Evolutionary conservation across 23 tunicate species (phyloP).

Genomic region (Oikopleura albicans): DNA sequence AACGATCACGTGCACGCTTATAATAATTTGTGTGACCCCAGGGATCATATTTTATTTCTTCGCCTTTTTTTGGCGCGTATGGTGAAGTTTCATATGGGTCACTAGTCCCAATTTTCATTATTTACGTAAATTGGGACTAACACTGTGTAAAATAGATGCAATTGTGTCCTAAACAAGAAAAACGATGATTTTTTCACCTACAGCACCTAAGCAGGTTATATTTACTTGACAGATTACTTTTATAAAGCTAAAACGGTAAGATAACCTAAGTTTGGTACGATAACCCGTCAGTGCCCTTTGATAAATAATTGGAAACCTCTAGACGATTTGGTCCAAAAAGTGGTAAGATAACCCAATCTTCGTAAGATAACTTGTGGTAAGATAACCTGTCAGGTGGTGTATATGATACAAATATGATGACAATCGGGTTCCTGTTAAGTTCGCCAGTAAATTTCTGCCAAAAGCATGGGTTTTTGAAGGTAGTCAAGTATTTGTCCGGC

Average conservation of each 20-base stretch:
- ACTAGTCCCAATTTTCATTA: too few species aligned
- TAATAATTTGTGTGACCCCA: slow-evolving; percentile 2
- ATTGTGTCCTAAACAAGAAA: too few species aligned
- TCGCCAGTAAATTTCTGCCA: neutral
- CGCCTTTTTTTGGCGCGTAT: neutral
- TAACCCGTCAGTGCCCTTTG: too few species aligned
- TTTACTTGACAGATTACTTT: too few species aligned
- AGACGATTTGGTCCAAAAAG: too few species aligned
- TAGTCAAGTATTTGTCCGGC: neutral
- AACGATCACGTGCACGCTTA: neutral
- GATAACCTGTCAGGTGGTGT: too few species aligned
- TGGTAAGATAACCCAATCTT: too few species aligned
- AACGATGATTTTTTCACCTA: too few species aligned
- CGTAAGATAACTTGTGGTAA: too few species aligned
- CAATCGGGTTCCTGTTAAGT: neutral
- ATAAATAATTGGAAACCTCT: neutral
- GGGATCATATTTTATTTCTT: neutral
- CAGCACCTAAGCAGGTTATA: too few species aligned
- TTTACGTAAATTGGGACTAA: neutral
- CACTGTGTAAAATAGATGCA: neutral
- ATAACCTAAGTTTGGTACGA: too few species aligned
- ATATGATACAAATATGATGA: neutral
- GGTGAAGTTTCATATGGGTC: neutral
- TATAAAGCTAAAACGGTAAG: too few species aligned
- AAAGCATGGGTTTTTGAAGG: neutral